Percentiles rank a stretch among this genome's conserved stretches.
Evolutionary conservation across 2,797 vertebrate genomes (phyloP).

Genomic region (Oryzias dopingdopingensis): DNA sequence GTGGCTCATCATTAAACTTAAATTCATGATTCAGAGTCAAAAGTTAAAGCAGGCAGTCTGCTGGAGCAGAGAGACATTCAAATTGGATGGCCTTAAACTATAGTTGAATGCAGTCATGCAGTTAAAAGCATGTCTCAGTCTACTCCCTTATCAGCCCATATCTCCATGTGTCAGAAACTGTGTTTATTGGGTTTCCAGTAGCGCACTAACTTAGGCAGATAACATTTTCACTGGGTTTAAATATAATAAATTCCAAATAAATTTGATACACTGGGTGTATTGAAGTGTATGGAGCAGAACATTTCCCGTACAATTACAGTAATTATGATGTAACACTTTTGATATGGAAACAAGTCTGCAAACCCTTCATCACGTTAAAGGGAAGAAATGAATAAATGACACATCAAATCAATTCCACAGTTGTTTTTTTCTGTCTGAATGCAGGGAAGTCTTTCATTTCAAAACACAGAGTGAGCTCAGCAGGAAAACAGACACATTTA

Average conservation of each 20-base stretch:
- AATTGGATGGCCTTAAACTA: conserved; percentile 37
- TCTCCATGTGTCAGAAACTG: conserved; percentile 6
- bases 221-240: background rate
- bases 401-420: background rate
- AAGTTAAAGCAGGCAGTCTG: conserved; percentile 24
- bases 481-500: conserved; percentile 15
- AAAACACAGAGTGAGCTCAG: conserved; percentile 10
- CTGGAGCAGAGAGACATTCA: conserved; percentile 34
- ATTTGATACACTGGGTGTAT: conserved; percentile 1
- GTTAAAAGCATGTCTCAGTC: conserved; percentile 14
- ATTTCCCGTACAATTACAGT: too few relatives aligned
- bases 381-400: background rate
- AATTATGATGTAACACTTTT: too few relatives aligned
- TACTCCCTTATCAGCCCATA: conserved; percentile 2
- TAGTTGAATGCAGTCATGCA: conserved; percentile 34
- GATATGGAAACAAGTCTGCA: too few relatives aligned
- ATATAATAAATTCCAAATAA: conserved; percentile 14
- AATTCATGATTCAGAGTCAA: conserved; percentile 34
- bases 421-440: conserved; percentile 7
- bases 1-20: conserved; percentile 35
- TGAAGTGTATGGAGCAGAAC: too few relatives aligned
- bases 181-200: background rate
- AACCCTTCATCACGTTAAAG: background rate
- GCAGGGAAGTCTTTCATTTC: conserved; percentile 33
- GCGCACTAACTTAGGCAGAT: background rate